Conservation (phyloP, 2,113 vertebrate species). For the Cyanoliseus patagonus region DNA sequence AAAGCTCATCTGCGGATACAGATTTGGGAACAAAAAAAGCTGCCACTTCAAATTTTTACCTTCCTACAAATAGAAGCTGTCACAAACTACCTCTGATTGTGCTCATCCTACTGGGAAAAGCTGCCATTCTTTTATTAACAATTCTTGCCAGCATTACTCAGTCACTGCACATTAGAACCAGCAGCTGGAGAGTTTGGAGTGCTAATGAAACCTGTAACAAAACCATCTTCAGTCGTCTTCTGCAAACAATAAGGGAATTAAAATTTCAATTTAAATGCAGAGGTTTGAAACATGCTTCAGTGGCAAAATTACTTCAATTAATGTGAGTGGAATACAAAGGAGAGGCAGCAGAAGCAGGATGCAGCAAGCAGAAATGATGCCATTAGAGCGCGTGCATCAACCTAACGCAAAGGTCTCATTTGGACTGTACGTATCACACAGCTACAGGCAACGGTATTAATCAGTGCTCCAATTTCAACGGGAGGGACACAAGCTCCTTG, state of each 20-base stretch:
- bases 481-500: conserved; percentile 31
- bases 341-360: conserved; percentile 71
- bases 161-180: conserved; percentile 81
- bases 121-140: conserved; percentile 77
- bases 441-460: conserved; percentile 69
- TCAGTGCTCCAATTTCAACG: conserved; percentile 53
- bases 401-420: conserved; percentile 66
- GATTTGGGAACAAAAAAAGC: conserved; percentile 11
- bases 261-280: conserved; percentile 91
- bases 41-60: conserved; percentile 34
- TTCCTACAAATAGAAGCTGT: conserved; percentile 68
- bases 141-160: conserved; percentile 77
- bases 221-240: conserved; percentile 79
- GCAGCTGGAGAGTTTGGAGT: conserved; percentile 84
- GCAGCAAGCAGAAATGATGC: conserved; percentile 76
- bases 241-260: conserved; percentile 88
- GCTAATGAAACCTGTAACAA: conserved; percentile 89
- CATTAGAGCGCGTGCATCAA: conserved; percentile 66
- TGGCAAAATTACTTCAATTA: conserved; percentile 89
- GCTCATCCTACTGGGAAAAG: conserved; percentile 59
- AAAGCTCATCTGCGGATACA: conserved; percentile 4
- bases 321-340: conserved; percentile 84
- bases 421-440: conserved; percentile 41
- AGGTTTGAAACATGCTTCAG: conserved; percentile 84
- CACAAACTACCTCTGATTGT: conserved; percentile 69